Conservation (phyloP, 2,797 vertebrate genomes). For the Centroberyx gerrardi region DNA sequence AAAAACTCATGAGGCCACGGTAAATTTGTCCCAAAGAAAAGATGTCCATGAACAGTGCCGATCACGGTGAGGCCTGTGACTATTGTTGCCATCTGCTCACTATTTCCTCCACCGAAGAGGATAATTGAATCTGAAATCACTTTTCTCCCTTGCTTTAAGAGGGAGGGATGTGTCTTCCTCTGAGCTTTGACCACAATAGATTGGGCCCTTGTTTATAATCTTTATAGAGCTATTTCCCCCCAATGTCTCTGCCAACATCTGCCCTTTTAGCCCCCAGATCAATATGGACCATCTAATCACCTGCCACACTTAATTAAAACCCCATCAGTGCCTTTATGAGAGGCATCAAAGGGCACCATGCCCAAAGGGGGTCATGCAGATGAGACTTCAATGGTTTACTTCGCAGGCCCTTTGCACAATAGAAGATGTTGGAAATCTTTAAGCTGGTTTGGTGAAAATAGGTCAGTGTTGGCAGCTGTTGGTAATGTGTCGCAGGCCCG, state of each 20-base stretch:
- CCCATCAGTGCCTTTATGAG: slow-evolving; percentile 89
- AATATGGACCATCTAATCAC: slow-evolving; percentile 89
- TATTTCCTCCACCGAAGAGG: slow-evolving; percentile 79
- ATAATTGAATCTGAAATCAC: slow-evolving; percentile 94
- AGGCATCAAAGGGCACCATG: slow-evolving; percentile 82
- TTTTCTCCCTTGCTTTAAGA: slow-evolving; percentile 76
- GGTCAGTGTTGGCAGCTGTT: slow-evolving; percentile 91
- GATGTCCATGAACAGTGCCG: slow-evolving; percentile 85
- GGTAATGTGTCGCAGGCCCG: slow-evolving; percentile 86
- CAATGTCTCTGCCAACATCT: slow-evolving; percentile 92
- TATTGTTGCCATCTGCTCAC: slow-evolving; percentile 94
- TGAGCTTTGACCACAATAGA: slow-evolving; percentile 83
- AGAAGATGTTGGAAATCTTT: slow-evolving; percentile 89
- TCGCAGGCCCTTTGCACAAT: slow-evolving; percentile 83
- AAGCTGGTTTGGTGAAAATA: slow-evolving; percentile 87
- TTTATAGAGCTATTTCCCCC: slow-evolving; percentile 83
- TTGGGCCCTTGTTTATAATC: slow-evolving; percentile 90
- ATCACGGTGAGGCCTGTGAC: slow-evolving; percentile 86
- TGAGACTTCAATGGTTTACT: slow-evolving; percentile 89
- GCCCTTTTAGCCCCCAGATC: slow-evolving; percentile 85
- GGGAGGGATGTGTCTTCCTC: slow-evolving; percentile 72
- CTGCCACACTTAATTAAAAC: slow-evolving; percentile 96
- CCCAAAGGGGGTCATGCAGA: slow-evolving; percentile 87
- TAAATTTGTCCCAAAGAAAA: slow-evolving; percentile 92
- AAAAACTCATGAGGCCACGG: slow-evolving; percentile 90